Percentiles rank a stretch among this genome's conserved stretches.
Conservation (phyloP, 2,113 vertebrate genomes). For the Pachycephala philippinensis region DNA sequence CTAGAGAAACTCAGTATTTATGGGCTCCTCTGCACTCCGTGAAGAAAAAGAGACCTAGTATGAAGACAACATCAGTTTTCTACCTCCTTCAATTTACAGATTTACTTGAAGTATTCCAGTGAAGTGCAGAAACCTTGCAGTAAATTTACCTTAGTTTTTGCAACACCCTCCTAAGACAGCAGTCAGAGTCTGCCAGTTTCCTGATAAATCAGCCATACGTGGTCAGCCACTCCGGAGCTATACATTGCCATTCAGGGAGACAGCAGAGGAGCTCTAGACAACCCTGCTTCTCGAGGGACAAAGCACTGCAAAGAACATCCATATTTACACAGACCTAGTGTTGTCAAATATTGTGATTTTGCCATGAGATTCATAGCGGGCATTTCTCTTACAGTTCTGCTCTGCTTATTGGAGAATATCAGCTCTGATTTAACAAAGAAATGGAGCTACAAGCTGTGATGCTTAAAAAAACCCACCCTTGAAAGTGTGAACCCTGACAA, state of each 20-base stretch:
- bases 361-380: not conserved
- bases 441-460: not conserved
- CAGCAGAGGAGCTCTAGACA: not conserved
- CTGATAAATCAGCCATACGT: not conserved
- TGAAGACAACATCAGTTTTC: not conserved
- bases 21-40: not conserved
- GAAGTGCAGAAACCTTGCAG: not conserved
- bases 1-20: not conserved
- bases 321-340: not conserved
- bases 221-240: not conserved
- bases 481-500: slow-evolving; percentile 6
- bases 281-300: not conserved
- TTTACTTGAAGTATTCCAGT: not conserved
- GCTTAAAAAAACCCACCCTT: not conserved
- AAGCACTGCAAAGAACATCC: not conserved
- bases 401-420: not conserved
- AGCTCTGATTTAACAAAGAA: not conserved
- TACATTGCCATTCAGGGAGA: not conserved
- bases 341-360: slow-evolving; percentile 3
- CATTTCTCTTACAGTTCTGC: not conserved
- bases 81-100: not conserved
- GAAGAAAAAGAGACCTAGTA: not conserved
- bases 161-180: not conserved
- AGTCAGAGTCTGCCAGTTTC: not conserved
- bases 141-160: not conserved